These are phyloP conservation scores for Melanotaenia parkinsoni DNA, from an alignment of 2,797 vertebrate genomes.

Conservation along the genomic window DNA sequence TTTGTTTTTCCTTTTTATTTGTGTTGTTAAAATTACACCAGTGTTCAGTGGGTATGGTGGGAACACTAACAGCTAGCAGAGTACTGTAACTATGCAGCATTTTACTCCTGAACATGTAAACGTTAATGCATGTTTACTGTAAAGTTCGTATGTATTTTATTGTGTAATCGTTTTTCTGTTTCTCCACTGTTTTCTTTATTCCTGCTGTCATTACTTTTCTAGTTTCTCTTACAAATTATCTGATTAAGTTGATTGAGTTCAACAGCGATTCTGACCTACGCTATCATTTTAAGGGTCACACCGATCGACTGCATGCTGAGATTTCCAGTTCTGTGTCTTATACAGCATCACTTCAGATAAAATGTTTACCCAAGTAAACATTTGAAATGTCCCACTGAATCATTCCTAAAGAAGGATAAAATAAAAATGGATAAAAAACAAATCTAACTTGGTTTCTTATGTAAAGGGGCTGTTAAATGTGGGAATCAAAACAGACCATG, in stretches of 20 bases:
- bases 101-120: not conserved
- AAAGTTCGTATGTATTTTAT: not conserved
- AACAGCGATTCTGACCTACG: not conserved
- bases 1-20: not conserved
- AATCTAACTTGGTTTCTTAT: slow-evolving; percentile 28
- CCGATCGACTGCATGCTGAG: not conserved
- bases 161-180: not conserved
- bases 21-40: not conserved
- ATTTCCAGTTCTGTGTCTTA: slow-evolving; percentile 6
- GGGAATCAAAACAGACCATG: slow-evolving; percentile 33
- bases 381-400: not conserved
- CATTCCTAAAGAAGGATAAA: not conserved
- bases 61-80: not conserved
- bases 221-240: slow-evolving; percentile 8
- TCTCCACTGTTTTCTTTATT: slow-evolving; percentile 12
- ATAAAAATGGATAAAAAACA: not conserved
- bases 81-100: not conserved
- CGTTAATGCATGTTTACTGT: slow-evolving; percentile 7
- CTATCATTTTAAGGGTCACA: slow-evolving; percentile 13
- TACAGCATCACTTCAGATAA: not conserved
- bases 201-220: slow-evolving; percentile 8
- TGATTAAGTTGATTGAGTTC: not conserved
- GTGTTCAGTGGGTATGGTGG: not conserved
- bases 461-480: slow-evolving; percentile 43
- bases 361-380: not conserved